These are phyloP conservation scores for Acanthopleura granulata DNA, from an alignment of 2,888 invertebrate species.

Conservation along the genomic window DNA sequence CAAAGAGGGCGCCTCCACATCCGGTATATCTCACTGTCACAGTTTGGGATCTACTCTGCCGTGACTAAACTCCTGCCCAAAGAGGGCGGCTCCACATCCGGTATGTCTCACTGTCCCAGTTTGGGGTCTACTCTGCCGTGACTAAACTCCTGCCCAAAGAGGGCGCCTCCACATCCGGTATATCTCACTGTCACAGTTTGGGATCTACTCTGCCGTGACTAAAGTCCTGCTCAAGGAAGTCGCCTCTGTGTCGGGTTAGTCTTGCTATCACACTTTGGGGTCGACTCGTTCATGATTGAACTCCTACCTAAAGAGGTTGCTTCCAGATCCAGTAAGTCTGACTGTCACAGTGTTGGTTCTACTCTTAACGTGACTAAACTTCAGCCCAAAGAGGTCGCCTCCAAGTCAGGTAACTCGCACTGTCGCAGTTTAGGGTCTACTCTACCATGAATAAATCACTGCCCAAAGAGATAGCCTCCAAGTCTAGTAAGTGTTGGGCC, in stretches of 20 bases:
- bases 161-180: constrained; percentile 60
- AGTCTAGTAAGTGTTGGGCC: constrained; percentile 63
- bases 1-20: constrained; percentile 53
- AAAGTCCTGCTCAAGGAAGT: constrained; percentile 56
- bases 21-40: too few relatives aligned
- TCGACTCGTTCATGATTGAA: too few relatives aligned
- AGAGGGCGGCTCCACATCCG: constrained; percentile 56
- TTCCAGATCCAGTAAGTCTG: constrained; percentile 63
- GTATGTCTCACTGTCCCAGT: too few relatives aligned
- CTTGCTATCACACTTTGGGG: too few relatives aligned
- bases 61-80: constrained; percentile 57
- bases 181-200: too few relatives aligned
- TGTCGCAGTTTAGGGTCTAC: constrained; percentile 54
- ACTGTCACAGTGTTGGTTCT: too few relatives aligned
- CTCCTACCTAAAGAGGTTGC: too few relatives aligned
- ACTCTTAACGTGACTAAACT: too few relatives aligned
- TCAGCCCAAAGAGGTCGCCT: too few relatives aligned
- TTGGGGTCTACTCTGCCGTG: constrained; percentile 63
- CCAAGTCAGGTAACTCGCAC: constrained; percentile 63
- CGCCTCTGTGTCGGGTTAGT: constrained; percentile 61
- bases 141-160: constrained; percentile 55
- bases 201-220: constrained; percentile 61
- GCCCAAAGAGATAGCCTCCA: constrained; percentile 56
- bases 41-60: constrained; percentile 63
- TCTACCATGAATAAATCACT: constrained; percentile 63